A percentile compares a stretch with the other conserved stretches of the same genome.
Conservation (phyloP, 2,113 vertebrate genomes). For the Mesitornis unicolor region DNA sequence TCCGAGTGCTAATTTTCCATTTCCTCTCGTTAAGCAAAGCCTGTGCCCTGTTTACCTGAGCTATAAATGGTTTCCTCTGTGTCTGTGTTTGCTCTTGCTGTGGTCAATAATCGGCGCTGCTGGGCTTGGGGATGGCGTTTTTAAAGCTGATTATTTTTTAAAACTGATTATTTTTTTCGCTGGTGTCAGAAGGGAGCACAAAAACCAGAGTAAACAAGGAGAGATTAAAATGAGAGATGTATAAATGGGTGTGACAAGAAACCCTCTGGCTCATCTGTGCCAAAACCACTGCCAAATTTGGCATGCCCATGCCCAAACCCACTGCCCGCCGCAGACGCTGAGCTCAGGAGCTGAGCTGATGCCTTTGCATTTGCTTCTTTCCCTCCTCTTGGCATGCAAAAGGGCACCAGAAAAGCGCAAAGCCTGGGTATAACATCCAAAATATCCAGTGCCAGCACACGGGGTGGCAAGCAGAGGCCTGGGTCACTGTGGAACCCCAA, state of each 20-base stretch:
- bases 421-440: rapidly evolving
- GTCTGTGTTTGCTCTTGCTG: neutral
- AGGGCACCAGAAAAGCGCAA: neutral
- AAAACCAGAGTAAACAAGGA: neutral
- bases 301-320: too few relatives aligned
- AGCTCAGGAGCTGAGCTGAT: neutral
- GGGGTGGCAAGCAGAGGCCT: too few relatives aligned
- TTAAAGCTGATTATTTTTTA: neutral
- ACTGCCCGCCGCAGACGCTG: too few relatives aligned
- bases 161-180: neutral
- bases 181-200: neutral
- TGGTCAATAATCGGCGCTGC: neutral
- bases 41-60: neutral
- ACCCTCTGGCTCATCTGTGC: too few relatives aligned
- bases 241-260: neutral
- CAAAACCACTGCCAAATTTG: too few relatives aligned
- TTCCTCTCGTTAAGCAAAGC: neutral
- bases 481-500: too few relatives aligned
- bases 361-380: neutral
- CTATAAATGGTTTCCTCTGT: neutral
- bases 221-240: neutral
- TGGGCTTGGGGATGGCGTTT: neutral
- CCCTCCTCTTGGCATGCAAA: neutral
- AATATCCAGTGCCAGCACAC: rapidly evolving
- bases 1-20: neutral